phyloP scores from a whole-genome alignment of 2,797 vertebrate genomes.

The Muscicapa comitata region DNA sequence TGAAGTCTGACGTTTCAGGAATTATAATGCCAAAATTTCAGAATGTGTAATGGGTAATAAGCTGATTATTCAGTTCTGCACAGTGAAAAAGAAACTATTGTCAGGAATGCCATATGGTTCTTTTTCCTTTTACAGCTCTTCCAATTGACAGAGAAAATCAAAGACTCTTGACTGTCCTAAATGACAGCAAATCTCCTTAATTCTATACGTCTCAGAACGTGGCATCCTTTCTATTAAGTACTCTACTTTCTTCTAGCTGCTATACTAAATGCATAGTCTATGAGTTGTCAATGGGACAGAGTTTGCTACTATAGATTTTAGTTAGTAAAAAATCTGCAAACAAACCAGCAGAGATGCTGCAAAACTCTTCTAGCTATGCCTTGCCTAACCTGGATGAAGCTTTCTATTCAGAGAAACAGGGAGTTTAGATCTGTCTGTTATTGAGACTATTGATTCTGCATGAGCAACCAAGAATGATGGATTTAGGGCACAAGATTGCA shows the following conservation, averaged over 20 bases:
- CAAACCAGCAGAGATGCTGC: neutral
- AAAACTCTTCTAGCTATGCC: neutral
- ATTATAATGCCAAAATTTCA: neutral
- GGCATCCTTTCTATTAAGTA: neutral
- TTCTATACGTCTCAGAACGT: neutral
- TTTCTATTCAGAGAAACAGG: neutral
- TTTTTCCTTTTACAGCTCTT: neutral
- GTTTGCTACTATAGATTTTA: neutral
- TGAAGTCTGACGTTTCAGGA: neutral
- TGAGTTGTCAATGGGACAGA: neutral
- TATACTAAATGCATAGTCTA: neutral
- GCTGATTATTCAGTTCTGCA: neutral
- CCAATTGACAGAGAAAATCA: neutral
- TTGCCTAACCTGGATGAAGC: neutral
- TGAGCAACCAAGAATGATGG: neutral
- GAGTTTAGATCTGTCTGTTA: neutral
- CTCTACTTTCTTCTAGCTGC: neutral
- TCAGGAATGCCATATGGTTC: neutral
- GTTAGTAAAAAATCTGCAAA: neutral
- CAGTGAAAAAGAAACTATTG: neutral
- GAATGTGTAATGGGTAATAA: neutral
- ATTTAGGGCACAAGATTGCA: neutral
- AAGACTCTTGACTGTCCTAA: neutral
- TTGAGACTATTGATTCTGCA: neutral
- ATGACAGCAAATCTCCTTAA: neutral